Evolutionary conservation across 2,113 vertebrate species (phyloP).

Genomic region (Polyodon spathula): DNA sequence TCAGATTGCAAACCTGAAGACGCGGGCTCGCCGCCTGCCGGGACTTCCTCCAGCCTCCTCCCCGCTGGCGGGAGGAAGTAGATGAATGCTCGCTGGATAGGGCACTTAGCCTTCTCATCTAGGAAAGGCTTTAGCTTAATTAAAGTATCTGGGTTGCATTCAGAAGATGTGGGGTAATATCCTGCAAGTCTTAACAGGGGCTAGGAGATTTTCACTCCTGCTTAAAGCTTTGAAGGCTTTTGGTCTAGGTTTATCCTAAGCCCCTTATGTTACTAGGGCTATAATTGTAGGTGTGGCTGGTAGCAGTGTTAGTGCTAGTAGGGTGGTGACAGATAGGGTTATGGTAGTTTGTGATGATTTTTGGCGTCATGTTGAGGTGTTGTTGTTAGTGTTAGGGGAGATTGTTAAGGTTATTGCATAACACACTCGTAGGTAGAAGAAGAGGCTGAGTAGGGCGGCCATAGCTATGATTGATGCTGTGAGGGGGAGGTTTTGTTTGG

Average conservation of each 20-base stretch:
- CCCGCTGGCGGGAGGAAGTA: conserved; percentile 1
- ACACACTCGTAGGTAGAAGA: conserved; percentile 26
- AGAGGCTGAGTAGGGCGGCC: conserved; percentile 20
- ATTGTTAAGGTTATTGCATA: conserved; percentile 18
- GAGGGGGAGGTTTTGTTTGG: not conserved
- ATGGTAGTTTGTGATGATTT: not conserved
- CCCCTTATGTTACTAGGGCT: not conserved
- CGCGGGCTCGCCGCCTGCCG: conserved; percentile 6
- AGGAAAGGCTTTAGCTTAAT: conserved; percentile 37
- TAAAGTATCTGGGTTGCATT: conserved; percentile 36
- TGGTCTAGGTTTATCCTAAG: conserved; percentile 29
- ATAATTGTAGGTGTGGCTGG: not conserved
- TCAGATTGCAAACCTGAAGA: conserved; percentile 32
- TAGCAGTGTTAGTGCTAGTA: fast-evolving
- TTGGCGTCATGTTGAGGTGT: not conserved
- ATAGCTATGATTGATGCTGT: conserved; percentile 15
- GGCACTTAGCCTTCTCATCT: conserved; percentile 29
- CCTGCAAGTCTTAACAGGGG: conserved; percentile 29
- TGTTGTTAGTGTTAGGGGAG: not conserved
- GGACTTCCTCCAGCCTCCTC: conserved; percentile 22
- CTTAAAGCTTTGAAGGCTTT: conserved; percentile 34
- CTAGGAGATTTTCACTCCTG: conserved; percentile 26
- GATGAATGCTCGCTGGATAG: conserved; percentile 28
- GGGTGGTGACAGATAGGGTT: fast-evolving
- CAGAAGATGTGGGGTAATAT: conserved; percentile 30